These are phyloP conservation scores for Montifringilla adamsi DNA, from an alignment of 2,113 vertebrate species.

Conservation along the genomic window DNA sequence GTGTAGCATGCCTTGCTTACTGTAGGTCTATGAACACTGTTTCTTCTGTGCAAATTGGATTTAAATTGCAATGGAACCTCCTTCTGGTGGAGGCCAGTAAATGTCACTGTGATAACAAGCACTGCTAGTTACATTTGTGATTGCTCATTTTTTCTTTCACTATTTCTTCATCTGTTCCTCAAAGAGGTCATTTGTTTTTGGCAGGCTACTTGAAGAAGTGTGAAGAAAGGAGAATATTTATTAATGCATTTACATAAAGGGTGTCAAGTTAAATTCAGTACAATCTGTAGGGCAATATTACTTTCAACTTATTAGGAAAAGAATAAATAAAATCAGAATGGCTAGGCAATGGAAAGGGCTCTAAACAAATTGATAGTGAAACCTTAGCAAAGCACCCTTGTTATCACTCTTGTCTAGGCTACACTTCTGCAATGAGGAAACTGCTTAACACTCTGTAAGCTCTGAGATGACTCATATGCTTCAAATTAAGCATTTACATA, in stretches of 20 bases:
- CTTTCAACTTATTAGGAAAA: not conserved
- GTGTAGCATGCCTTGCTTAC: not conserved
- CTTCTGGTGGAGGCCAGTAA: not conserved
- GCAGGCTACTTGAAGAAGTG: not conserved
- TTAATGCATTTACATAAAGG: not conserved
- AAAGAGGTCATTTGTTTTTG: conserved; percentile 11
- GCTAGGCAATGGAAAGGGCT: not conserved
- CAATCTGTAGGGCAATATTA: not conserved
- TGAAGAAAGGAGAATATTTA: conserved; percentile 6
- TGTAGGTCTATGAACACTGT: not conserved
- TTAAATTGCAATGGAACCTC: not conserved
- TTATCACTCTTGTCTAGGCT: not conserved
- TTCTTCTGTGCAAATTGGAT: not conserved
- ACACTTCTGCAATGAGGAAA: not conserved
- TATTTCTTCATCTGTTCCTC: not conserved
- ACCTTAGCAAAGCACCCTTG: not conserved
- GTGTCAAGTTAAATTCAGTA: not conserved
- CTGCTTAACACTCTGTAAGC: not conserved
- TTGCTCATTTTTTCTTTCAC: not conserved
- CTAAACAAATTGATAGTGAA: not conserved
- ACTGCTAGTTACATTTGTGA: not conserved
- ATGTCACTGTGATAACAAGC: not conserved
- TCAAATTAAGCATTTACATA: conserved; percentile 43
- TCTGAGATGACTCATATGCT: not conserved
- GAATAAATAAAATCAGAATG: conserved; percentile 21